A percentile compares a stretch with the other conserved stretches of the same genome.
phyloP scores from a whole-genome alignment of 1,140 invertebrate species.

The Sweltsa coloradensis region DNA sequence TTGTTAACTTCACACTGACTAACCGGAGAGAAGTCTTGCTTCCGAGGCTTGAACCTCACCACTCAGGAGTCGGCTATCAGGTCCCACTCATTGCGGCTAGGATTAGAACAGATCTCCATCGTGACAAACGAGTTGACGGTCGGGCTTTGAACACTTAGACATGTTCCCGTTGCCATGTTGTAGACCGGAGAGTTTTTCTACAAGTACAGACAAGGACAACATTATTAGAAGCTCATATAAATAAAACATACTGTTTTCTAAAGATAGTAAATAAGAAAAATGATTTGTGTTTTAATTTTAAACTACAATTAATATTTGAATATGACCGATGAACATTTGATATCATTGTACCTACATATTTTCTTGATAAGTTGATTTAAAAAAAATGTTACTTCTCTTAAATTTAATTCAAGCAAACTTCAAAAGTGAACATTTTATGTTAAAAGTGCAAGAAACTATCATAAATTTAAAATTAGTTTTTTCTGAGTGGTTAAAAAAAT shows the following conservation, averaged over 20 bases:
- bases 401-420: neutral
- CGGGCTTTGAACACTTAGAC: conserved; percentile 46
- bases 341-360: neutral
- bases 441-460: neutral
- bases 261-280: neutral
- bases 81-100: conserved; percentile 54
- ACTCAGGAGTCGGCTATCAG: conserved; percentile 41
- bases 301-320: neutral
- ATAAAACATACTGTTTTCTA: neutral
- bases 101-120: conserved; percentile 59
- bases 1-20: too few species aligned
- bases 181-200: conserved; percentile 65
- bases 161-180: conserved; percentile 74
- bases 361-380: neutral
- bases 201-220: conserved; percentile 19
- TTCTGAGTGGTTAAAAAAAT: conserved; percentile 1
- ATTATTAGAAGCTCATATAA: neutral
- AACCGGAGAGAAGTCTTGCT: too few species aligned
- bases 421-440: neutral
- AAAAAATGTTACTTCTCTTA: neutral
- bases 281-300: neutral
- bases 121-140: conserved; percentile 39
- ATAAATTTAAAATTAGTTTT: neutral
- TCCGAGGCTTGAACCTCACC: too few species aligned
- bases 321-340: too few species aligned